Conservation (phyloP, 1,140 invertebrate species). For the Thrips palmi region DNA sequence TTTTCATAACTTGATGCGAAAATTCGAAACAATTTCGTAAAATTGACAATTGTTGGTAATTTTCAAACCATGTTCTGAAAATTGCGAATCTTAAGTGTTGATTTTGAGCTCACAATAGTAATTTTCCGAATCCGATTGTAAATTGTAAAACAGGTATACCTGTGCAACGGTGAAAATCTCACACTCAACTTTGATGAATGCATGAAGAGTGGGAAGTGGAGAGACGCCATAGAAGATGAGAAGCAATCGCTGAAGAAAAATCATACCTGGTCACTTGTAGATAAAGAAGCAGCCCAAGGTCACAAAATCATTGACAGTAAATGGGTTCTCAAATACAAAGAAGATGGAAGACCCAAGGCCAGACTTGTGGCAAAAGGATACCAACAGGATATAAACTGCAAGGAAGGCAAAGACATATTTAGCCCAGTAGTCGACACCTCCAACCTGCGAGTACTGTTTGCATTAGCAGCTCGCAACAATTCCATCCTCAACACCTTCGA, state of each 20-base stretch:
- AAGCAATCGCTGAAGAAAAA: neutral
- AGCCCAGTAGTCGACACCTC: constrained; percentile 21
- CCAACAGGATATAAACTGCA: constrained; percentile 18
- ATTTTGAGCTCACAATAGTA: too few relatives aligned
- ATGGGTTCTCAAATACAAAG: too few relatives aligned
- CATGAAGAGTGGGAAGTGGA: neutral
- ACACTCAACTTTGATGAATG: too few relatives aligned
- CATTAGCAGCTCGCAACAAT: constrained; percentile 20
- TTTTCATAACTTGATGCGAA: too few relatives aligned
- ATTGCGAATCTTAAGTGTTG: too few relatives aligned
- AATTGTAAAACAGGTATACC: too few relatives aligned
- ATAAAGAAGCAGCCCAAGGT: neutral
- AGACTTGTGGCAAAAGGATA: constrained; percentile 23
- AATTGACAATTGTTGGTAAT: too few relatives aligned
- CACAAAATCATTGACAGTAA: neutral
- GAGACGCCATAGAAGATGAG: neutral
- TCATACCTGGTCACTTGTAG: neutral
- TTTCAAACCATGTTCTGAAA: too few relatives aligned
- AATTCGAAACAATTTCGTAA: too few relatives aligned
- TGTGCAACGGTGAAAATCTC: too few relatives aligned
- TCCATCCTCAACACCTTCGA: constrained; percentile 23
- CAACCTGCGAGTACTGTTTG: constrained; percentile 23
- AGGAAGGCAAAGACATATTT: constrained; percentile 26
- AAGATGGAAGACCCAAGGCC: constrained; percentile 18
- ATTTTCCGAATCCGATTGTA: too few relatives aligned